Evolutionary conservation across 1,140 invertebrate species (phyloP).

Genomic region (Cyclargus thomasi): DNA sequence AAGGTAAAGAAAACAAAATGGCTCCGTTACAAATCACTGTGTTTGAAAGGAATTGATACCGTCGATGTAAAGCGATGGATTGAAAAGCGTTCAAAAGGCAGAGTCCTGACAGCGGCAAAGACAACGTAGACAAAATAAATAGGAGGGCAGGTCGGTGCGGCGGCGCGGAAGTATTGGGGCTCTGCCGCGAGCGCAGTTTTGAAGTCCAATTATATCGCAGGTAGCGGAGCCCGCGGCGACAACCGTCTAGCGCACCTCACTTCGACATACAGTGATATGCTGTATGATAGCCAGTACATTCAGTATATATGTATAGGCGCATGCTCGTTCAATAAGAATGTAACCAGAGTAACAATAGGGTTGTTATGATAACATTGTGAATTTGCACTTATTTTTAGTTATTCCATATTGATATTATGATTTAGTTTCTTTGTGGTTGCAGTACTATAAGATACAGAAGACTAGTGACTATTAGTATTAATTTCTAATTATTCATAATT

Average conservation of each 20-base stretch:
- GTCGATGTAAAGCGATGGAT: slow-evolving; percentile 61
- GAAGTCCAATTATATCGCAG: slow-evolving; percentile 72
- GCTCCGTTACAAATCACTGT: slow-evolving; percentile 42
- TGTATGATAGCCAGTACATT: background rate
- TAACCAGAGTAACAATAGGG: no score
- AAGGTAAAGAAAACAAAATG: slow-evolving; percentile 26
- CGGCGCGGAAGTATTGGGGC: slow-evolving; percentile 69
- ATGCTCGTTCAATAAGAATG: no score
- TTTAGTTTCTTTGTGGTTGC: no score
- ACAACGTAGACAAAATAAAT: slow-evolving; percentile 71
- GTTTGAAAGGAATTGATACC: slow-evolving; percentile 61
- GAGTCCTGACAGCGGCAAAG: slow-evolving; percentile 60
- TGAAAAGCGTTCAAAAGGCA: slow-evolving; percentile 65
- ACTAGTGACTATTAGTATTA: no score
- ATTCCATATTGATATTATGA: no score
- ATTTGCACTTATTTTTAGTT: no score
- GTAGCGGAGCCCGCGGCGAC: slow-evolving; percentile 36
- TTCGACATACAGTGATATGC: background rate
- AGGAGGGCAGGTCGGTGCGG: slow-evolving; percentile 54
- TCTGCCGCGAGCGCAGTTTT: slow-evolving; percentile 62
- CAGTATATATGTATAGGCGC: no score
- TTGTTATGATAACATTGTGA: no score
- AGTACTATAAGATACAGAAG: no score
- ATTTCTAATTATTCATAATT: no score
- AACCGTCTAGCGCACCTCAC: slow-evolving; percentile 6